Evolutionary conservation across 2,113 vertebrate genomes (phyloP).

Genomic region (Rissa tridactyla): DNA sequence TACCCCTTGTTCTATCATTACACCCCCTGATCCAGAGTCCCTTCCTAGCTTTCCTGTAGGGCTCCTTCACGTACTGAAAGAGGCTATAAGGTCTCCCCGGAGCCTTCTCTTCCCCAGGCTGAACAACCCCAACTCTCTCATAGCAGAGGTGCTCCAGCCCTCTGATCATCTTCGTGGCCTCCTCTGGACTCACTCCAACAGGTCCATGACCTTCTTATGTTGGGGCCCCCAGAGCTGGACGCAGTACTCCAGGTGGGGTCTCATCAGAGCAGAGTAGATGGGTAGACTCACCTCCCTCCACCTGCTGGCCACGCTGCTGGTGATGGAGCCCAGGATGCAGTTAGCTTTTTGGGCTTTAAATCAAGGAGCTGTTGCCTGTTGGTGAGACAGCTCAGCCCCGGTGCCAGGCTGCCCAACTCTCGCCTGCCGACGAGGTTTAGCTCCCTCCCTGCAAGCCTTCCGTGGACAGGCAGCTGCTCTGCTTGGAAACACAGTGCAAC

Average conservation of each 20-base stretch:
- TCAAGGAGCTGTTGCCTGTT: not conserved
- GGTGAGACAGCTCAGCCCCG: not conserved
- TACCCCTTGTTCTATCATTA: not conserved
- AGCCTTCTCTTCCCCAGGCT: not conserved
- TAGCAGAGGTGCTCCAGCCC: not conserved
- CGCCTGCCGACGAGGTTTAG: accelerated
- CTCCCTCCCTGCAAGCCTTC: not conserved
- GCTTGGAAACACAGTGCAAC: not conserved
- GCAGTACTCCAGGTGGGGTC: not conserved
- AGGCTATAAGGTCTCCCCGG: not conserved
- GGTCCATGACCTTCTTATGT: not conserved
- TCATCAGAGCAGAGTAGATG: not conserved
- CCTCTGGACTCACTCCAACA: not conserved
- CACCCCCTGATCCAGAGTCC: not conserved
- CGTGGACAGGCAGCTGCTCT: not conserved
- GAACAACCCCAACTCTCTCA: not conserved
- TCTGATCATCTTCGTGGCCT: not conserved
- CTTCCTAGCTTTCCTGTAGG: not conserved
- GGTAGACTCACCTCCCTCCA: not conserved
- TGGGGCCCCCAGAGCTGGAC: not conserved
- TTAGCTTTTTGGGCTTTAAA: not conserved
- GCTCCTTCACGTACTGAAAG: not conserved
- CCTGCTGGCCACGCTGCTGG: not conserved
- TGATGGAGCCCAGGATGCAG: not conserved
- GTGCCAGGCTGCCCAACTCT: not conserved